phyloP scores from a whole-genome alignment of 1,140 invertebrate genomes.

The Eriocheir sinensis region DNA sequence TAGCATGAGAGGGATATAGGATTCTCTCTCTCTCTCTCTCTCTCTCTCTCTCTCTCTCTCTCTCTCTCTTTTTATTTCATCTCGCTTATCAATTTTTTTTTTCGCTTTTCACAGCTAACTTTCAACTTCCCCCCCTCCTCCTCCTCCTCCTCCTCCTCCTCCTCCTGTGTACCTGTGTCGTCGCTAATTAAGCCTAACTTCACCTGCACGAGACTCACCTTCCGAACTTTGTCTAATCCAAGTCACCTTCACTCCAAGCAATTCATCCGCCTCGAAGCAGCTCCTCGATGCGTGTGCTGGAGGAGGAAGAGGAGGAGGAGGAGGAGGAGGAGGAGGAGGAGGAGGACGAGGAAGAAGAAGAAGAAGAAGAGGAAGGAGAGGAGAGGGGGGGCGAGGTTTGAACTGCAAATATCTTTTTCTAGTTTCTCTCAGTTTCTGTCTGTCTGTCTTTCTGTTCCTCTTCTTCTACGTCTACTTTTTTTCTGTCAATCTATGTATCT shows the following conservation, averaged over 20 bases:
- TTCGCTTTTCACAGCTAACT: no score
- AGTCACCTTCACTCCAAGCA: not conserved
- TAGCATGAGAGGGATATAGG: no score
- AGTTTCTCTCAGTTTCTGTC: no score
- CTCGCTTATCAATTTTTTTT: no score
- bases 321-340: not conserved
- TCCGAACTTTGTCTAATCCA: not conserved
- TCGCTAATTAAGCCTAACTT: conserved; percentile 7
- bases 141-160: conserved; percentile 11
- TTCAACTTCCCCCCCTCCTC: not conserved
- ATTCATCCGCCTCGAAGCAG: not conserved
- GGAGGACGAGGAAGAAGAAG: not conserved
- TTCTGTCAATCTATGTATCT: no score
- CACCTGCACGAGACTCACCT: not conserved
- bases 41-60: not conserved
- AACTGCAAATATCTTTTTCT: no score
- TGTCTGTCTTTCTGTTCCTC: no score
- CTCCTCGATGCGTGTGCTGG: not conserved
- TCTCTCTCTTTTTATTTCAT: no score
- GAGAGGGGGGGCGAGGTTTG: not conserved
- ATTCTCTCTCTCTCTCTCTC: not conserved
- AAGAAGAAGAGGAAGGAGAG: not conserved
- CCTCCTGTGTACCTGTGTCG: conserved; percentile 10
- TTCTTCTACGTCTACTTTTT: no score
- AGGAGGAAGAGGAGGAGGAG: not conserved